Conservation (phyloP, 2,888 invertebrate genomes). For the Lysandra coridon region DNA sequence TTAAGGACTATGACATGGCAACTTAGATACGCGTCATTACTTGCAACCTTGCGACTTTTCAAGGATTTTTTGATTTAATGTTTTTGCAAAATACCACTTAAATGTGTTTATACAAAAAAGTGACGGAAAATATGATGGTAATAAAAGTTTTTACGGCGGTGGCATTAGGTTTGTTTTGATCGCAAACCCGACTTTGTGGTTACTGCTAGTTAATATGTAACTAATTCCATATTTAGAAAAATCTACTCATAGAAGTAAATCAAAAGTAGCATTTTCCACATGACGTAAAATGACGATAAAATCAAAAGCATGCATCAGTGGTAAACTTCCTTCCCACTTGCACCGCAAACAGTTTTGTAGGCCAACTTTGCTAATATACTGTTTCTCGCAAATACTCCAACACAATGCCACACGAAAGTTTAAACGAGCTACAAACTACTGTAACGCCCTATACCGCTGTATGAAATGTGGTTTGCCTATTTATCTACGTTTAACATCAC, state of each 20-base stretch:
- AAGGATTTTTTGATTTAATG: constrained; percentile 47
- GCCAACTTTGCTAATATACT: constrained; percentile 67
- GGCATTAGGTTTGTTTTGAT: constrained; percentile 41
- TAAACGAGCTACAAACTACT: constrained; percentile 45
- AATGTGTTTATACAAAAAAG: background rate
- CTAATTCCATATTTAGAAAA: background rate
- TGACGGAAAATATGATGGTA: constrained; percentile 46
- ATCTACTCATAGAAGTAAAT: background rate
- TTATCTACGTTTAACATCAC: constrained; percentile 16
- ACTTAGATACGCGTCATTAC: constrained; percentile 63
- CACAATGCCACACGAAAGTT: constrained; percentile 53
- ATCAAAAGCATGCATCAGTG: background rate
- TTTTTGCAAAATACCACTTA: background rate
- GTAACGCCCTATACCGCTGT: constrained; percentile 16
- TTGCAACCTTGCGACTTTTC: constrained; percentile 49
- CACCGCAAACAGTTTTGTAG: constrained; percentile 39
- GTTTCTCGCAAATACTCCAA: constrained; percentile 59
- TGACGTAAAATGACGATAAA: background rate
- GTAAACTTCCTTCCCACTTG: constrained; percentile 19
- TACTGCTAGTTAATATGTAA: background rate
- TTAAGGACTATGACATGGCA: constrained; percentile 72
- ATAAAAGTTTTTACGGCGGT: constrained; percentile 43
- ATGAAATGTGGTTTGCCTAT: constrained; percentile 28
- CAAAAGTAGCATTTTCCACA: background rate
- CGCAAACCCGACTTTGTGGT: background rate